Percentiles rank a stretch among this genome's conserved stretches.
Conservation (phyloP, 2,888 invertebrate genomes). For the Pristionchus japonicus region DNA sequence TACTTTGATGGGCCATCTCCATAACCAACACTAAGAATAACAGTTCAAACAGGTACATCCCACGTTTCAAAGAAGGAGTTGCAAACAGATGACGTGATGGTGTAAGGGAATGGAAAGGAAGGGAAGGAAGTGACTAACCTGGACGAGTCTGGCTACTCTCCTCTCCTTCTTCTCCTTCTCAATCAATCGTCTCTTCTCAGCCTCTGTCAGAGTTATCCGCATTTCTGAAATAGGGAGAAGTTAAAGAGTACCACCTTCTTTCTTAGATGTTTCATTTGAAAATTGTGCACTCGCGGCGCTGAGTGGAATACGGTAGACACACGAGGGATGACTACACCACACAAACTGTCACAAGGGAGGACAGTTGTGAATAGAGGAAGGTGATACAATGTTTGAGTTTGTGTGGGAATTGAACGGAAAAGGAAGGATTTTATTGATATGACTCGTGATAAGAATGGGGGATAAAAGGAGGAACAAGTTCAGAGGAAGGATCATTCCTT, state of each 20-base stretch:
- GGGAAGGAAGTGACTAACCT: constrained; percentile 40
- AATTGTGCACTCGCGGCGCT: constrained; percentile 16
- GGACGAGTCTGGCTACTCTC: constrained; percentile 41
- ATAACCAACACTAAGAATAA: constrained; percentile 2
- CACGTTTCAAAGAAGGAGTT: background rate
- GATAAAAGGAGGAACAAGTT: constrained; percentile 2
- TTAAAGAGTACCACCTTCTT: background rate
- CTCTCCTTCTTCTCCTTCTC: constrained; percentile 47
- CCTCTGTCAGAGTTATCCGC: constrained; percentile 40
- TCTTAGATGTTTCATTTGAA: constrained; percentile 40
- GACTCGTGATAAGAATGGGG: constrained; percentile 7
- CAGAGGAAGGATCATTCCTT: background rate
- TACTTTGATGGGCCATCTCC: no score
- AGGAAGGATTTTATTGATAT: constrained; percentile 23
- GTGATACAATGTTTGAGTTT: constrained; percentile 38
- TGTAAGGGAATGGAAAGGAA: no score
- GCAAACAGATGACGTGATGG: background rate
- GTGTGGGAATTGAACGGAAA: constrained; percentile 32
- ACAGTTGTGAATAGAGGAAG: background rate
- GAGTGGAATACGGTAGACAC: constrained; percentile 21
- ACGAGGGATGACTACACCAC: background rate
- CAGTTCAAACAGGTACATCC: background rate
- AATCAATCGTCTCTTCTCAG: constrained; percentile 10
- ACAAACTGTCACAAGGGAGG: constrained; percentile 31
- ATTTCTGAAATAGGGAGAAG: constrained; percentile 25